phyloP scores from a whole-genome alignment of 2,797 vertebrate genomes.

The Mionectes olivaceus region DNA sequence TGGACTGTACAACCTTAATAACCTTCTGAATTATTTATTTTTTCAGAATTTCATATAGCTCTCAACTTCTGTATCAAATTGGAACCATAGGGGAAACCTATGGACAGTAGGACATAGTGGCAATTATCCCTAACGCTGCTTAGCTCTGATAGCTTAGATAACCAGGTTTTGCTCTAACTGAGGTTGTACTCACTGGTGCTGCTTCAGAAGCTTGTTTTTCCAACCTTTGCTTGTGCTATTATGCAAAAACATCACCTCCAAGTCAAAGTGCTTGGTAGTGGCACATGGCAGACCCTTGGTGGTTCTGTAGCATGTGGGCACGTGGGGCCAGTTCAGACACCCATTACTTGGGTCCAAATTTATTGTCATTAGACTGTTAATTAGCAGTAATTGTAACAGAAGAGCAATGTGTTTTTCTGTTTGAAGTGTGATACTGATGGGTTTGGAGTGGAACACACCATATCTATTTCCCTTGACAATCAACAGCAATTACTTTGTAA shows the following conservation, averaged over 20 bases:
- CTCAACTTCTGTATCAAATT: constrained; percentile 2
- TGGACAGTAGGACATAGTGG: background rate
- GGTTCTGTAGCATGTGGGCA: background rate
- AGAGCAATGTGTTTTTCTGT: background rate
- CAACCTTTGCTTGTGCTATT: background rate
- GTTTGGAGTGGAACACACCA: background rate
- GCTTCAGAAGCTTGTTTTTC: background rate
- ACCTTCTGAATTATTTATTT: constrained; percentile 45
- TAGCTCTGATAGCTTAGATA: background rate
- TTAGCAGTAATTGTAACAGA: background rate
- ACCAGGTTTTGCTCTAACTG: background rate
- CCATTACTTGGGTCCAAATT: background rate
- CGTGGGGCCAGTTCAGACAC: background rate
- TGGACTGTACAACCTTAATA: constrained; percentile 3
- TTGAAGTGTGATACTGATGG: background rate
- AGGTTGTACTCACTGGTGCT: background rate
- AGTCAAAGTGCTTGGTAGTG: background rate
- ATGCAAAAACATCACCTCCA: background rate
- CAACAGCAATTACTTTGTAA: background rate
- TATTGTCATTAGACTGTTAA: background rate
- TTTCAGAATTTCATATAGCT: background rate
- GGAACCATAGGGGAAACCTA: background rate
- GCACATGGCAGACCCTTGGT: background rate
- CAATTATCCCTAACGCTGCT: background rate
- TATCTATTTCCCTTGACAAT: background rate